Conservation (phyloP, 2,113 vertebrate species). For the Thamnophis sirtalis region DNA sequence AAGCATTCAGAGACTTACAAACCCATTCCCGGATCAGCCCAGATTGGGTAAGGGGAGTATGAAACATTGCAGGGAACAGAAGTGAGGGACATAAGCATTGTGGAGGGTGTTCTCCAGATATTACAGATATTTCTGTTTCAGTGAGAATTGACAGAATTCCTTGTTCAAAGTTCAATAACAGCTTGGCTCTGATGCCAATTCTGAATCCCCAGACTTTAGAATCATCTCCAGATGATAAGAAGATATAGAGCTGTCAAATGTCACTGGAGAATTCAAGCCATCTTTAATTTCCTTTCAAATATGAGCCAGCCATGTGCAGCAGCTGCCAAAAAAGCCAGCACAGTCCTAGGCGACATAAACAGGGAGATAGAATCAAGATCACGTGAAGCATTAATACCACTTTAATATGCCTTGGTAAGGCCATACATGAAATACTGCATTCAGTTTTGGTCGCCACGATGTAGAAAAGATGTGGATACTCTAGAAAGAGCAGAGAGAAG, state of each 20-base stretch:
- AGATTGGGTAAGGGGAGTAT: background rate
- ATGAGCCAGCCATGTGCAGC: too few relatives aligned
- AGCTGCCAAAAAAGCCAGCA: too few relatives aligned
- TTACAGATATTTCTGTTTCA: background rate
- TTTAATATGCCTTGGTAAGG: too few relatives aligned
- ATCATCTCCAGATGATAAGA: constrained; percentile 22
- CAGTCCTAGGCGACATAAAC: too few relatives aligned
- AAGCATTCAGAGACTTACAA: background rate
- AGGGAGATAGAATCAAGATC: too few relatives aligned
- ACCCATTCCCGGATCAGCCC: background rate
- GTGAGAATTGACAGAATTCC: too few relatives aligned
- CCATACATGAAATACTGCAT: too few relatives aligned
- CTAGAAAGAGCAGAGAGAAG: too few relatives aligned
- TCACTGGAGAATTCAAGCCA: constrained; percentile 50
- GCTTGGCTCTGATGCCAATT: background rate
- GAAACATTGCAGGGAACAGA: background rate
- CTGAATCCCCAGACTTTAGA: constrained; percentile 35
- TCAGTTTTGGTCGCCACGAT: too few relatives aligned
- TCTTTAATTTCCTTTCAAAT: constrained; percentile 48
- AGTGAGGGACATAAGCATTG: background rate
- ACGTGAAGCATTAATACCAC: too few relatives aligned
- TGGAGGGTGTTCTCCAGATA: background rate
- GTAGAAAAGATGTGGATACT: too few relatives aligned
- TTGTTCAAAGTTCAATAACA: too few relatives aligned
- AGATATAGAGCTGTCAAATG: constrained; percentile 51